Conservation (phyloP, 2,113 vertebrate species). For the Microcebus murinus region DNA sequence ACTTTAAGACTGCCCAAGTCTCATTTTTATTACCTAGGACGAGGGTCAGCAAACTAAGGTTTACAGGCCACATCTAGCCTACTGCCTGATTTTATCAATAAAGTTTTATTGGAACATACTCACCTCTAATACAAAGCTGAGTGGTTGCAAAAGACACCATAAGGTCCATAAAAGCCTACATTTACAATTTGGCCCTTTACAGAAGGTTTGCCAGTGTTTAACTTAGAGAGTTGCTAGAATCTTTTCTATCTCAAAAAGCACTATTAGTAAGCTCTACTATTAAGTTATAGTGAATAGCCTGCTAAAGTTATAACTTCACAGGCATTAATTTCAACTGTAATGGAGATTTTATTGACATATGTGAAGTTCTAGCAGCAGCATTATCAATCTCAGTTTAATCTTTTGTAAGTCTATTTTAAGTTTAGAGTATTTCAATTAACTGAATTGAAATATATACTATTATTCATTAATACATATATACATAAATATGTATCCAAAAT, state of each 20-base stretch:
- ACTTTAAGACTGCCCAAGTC: neutral
- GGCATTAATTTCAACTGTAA: slow-evolving; percentile 30
- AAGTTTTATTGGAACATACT: neutral
- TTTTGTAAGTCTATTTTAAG: slow-evolving; percentile 27
- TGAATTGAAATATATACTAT: slow-evolving; percentile 18
- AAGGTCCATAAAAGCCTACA: neutral
- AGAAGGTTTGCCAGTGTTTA: neutral
- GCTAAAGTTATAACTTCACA: slow-evolving; percentile 12
- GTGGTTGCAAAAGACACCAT: neutral
- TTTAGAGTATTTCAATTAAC: neutral
- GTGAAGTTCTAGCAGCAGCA: neutral
- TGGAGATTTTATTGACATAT: neutral
- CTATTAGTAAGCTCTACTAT: neutral
- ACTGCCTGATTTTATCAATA: neutral
- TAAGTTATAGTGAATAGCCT: slow-evolving; percentile 1
- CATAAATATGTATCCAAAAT: neutral
- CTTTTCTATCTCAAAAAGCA: neutral
- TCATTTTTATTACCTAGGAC: slow-evolving; percentile 26
- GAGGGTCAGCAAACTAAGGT: neutral
- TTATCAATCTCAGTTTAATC: neutral
- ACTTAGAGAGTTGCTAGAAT: neutral
- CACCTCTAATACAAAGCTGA: neutral
- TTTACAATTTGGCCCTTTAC: neutral
- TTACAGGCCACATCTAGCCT: neutral
- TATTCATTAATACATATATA: neutral